Percentiles rank a stretch among this genome's conserved stretches.
Evolutionary conservation across 2,113 vertebrate species (phyloP).

Genomic region (Rallus limicola): DNA sequence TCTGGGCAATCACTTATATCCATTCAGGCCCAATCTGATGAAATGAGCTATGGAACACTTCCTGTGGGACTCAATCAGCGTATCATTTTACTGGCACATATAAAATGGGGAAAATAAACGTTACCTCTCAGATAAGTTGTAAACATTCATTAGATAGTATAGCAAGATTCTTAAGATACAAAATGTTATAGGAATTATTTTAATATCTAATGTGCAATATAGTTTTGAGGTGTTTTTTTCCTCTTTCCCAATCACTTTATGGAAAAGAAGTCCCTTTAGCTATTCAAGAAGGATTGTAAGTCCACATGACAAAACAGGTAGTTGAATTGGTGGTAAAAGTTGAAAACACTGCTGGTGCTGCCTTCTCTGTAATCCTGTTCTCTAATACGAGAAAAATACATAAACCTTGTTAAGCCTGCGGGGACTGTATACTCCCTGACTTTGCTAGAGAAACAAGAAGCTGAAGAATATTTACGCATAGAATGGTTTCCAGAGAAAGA

Average conservation of each 20-base stretch:
- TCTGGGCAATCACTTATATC: background rate
- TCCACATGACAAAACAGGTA: background rate
- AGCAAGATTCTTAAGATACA: background rate
- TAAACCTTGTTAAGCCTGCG: slow-evolving; percentile 8
- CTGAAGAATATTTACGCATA: background rate
- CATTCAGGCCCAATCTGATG: background rate
- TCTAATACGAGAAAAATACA: slow-evolving; percentile 12
- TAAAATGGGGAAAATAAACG: background rate
- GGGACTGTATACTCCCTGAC: background rate
- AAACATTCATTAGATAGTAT: slow-evolving; percentile 8
- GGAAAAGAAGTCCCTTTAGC: background rate
- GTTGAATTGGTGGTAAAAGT: background rate
- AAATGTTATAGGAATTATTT: background rate
- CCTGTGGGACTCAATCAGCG: background rate
- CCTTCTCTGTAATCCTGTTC: background rate
- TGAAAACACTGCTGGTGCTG: background rate
- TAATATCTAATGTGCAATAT: background rate
- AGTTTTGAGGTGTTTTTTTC: background rate
- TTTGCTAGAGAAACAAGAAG: background rate
- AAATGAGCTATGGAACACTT: slow-evolving; percentile 2
- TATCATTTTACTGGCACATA: background rate
- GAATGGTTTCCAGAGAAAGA: background rate
- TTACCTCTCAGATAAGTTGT: background rate
- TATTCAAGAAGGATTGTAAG: background rate
- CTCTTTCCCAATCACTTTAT: background rate